Evolutionary conservation across 2,797 vertebrate genomes (phyloP).

Genomic region (Clangula hyemalis): DNA sequence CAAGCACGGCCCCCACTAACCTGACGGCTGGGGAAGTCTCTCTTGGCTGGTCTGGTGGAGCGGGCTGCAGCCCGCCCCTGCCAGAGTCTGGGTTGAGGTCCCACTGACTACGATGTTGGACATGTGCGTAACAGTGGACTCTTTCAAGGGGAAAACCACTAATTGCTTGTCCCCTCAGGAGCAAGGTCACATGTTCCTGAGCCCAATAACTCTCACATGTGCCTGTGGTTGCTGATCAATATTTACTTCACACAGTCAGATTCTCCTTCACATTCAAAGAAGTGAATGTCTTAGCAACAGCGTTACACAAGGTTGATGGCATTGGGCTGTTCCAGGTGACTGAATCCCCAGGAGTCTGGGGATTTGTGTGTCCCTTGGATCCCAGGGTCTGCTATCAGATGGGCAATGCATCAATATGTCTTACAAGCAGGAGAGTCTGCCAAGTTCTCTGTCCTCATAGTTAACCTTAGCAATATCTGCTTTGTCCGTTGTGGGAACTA

Average conservation of each 20-base stretch:
- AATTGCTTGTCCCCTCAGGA: neutral
- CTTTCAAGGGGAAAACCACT: neutral
- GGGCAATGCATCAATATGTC: neutral
- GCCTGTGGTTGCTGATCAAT: constrained; percentile 10
- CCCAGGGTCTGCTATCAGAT: neutral
- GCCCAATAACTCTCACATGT: neutral
- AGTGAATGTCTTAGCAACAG: neutral
- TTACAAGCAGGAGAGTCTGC: neutral
- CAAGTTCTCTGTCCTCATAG: neutral
- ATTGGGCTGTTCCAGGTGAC: neutral
- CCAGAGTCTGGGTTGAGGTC: accelerated
- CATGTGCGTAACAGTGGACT: accelerated
- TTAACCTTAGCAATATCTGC: neutral
- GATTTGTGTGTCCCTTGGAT: neutral
- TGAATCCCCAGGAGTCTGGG: neutral
- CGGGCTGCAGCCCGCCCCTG: neutral
- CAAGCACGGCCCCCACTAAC: accelerated
- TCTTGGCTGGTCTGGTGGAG: neutral
- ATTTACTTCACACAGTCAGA: neutral
- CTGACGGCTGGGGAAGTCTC: accelerated
- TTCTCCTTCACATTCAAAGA: neutral
- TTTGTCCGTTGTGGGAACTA: neutral
- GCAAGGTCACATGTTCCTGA: neutral
- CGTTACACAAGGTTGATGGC: neutral
- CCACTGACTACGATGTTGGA: accelerated